These are phyloP conservation scores for Euwallacea fornicatus DNA, from an alignment of 1,140 invertebrate genomes.

Conservation along the genomic window DNA sequence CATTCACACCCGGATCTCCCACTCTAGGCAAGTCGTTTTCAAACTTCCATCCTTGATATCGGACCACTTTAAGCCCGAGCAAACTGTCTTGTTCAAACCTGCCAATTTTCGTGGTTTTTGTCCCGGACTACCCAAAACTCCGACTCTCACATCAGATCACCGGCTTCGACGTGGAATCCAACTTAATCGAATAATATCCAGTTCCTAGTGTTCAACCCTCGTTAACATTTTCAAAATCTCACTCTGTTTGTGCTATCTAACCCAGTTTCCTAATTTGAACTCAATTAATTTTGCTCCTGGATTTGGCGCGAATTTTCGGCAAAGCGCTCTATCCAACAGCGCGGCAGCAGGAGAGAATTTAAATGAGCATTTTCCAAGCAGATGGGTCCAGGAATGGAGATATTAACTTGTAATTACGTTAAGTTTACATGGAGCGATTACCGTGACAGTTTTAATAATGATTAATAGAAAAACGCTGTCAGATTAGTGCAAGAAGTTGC, in stretches of 20 bases:
- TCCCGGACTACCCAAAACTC: no score
- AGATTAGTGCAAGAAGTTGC: conserved; percentile 9
- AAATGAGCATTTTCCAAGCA: conserved; percentile 48
- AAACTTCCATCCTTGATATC: no score
- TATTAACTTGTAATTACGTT: conserved; percentile 48
- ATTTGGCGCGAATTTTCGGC: conserved; percentile 38
- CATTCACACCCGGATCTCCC: no score
- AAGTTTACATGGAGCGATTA: conserved; percentile 46
- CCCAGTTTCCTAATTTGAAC: conserved; percentile 30
- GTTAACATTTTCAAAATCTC: no score
- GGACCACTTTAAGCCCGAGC: no score
- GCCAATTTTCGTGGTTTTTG: no score
- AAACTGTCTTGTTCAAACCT: no score
- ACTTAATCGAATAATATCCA: no score
- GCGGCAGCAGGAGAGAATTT: conserved; percentile 34
- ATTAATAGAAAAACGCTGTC: conserved; percentile 44
- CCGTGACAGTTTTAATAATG: conserved; percentile 46
- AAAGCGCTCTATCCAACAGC: conserved; percentile 3
- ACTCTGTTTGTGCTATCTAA: background rate
- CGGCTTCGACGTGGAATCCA: no score
- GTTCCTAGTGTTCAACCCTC: no score
- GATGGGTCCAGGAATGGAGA: conserved; percentile 46
- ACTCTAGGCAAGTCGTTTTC: no score
- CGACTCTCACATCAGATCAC: no score
- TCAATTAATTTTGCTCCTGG: conserved; percentile 41